Evolutionary conservation across 2,797 vertebrate genomes (phyloP).

Genomic region (Siniperca scherzeri): DNA sequence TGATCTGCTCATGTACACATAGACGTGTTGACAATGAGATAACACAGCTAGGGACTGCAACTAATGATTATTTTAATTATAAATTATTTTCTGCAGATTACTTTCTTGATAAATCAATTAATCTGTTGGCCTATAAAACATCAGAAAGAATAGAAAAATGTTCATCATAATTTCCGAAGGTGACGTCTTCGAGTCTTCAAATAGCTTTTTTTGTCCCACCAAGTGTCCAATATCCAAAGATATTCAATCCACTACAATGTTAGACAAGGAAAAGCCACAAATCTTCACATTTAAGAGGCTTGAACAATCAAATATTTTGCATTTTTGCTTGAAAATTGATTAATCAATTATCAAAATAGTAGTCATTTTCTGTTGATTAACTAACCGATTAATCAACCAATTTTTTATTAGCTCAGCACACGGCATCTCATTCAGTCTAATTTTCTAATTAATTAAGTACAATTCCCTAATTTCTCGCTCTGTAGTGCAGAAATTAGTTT

Average conservation of each 20-base stretch:
- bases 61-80: neutral
- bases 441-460: neutral
- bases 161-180: neutral
- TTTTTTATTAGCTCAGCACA: neutral
- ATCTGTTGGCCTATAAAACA: neutral
- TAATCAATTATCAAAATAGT: neutral
- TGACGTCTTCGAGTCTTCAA: neutral
- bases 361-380: neutral
- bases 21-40: neutral
- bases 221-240: neutral
- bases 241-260: neutral
- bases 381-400: neutral
- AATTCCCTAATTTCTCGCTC: conserved; percentile 1
- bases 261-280: neutral
- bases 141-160: neutral
- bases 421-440: neutral
- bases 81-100: neutral
- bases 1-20: conserved; percentile 21
- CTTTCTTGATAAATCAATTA: neutral
- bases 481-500: conserved; percentile 46
- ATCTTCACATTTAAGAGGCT: neutral
- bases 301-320: neutral
- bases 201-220: neutral
- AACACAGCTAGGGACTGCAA: neutral
- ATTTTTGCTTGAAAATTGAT: neutral